A percentile compares a stretch with the other conserved stretches of the same genome.
Conservation (phyloP, 2,888 invertebrate species). For the Noctua janthe region DNA sequence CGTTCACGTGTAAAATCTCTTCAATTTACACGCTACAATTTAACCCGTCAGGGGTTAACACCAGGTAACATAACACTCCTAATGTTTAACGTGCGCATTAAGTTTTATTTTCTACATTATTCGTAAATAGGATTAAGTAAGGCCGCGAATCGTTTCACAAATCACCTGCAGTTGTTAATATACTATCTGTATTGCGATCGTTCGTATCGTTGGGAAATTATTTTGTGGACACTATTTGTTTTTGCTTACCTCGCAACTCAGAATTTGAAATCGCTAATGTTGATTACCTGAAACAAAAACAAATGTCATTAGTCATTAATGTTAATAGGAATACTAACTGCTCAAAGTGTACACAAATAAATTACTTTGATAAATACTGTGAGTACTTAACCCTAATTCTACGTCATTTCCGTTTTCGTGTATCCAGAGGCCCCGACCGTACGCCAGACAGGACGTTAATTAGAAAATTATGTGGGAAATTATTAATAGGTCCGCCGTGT, state of each 20-base stretch:
- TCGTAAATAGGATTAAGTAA: slow-evolving; percentile 75
- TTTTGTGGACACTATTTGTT: slow-evolving; percentile 61
- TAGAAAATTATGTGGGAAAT: slow-evolving; percentile 89
- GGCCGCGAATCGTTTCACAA: slow-evolving; percentile 67
- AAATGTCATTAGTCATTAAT: slow-evolving; percentile 72
- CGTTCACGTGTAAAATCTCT: slow-evolving; percentile 86
- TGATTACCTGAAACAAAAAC: slow-evolving; percentile 87
- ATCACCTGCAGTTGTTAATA: slow-evolving; percentile 60
- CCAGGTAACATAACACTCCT: slow-evolving; percentile 70
- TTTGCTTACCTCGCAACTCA: slow-evolving; percentile 69
- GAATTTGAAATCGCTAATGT: slow-evolving; percentile 69
- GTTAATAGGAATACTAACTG: slow-evolving; percentile 68
- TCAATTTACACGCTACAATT: slow-evolving; percentile 83
- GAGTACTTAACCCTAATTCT: slow-evolving; percentile 76
- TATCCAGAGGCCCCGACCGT: slow-evolving; percentile 77
- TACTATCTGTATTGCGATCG: slow-evolving; percentile 56
- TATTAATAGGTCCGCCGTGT: slow-evolving; percentile 89
- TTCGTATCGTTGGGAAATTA: slow-evolving; percentile 58
- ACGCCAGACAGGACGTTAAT: slow-evolving; percentile 86
- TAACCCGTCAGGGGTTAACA: slow-evolving; percentile 77
- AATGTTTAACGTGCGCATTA: slow-evolving; percentile 75
- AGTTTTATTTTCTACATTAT: slow-evolving; percentile 72
- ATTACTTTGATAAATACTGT: slow-evolving; percentile 69
- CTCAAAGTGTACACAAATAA: slow-evolving; percentile 72
- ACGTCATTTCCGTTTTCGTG: slow-evolving; percentile 83